Base-by-base conservation (phyloP, 2,888 invertebrate genomes). In the Amphipoea oculea region DNA sequence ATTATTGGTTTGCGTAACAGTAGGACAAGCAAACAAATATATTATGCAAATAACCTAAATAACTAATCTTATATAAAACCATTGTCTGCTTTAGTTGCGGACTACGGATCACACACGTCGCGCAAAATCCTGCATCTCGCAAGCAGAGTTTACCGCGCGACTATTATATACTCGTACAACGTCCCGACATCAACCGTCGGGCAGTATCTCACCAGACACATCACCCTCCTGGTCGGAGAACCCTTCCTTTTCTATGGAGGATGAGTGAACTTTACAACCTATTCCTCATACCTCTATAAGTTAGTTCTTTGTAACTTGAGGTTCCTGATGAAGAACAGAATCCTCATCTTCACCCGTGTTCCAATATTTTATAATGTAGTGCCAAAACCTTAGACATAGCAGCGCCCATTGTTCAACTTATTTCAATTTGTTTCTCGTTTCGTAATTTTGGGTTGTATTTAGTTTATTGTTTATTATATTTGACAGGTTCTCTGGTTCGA, bases 401-500 rank as follows among this genome's bases (percentile, higher is more conserved):
- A 23, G 23, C 29, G 60, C 1, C 20, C 9, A 65, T 81, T 70
- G 65, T 51, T 6, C 7, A 14, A 40, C 9, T 36, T 48, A 45
- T 76, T 54, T 51, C 20, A 76, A 62, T 70, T 70, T 60, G 63
- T 70, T 57, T 36, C 70, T 48, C 17, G 45, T 62, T 66, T n/a
- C 29, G 67, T n/a, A 71, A 78, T 82, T 63, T 62, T 51, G 42
- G 29, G 29, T 11, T 76, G 36, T 68, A 76, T 54, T 63, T 63
- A 78, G 36, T 42, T 63, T 42, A 57, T 67, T 79, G 82, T 76
- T 72, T 62, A 51, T 62, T 66, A 63, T 72, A 71, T 75, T 75
- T 75, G 80, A 75, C 74, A 62, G 74, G n/a, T 65, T 68, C 54
- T 40, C 65, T 78, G 81, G 81, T 81, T 78, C 12, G 3, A 71